Base-by-base conservation (phyloP, 1,140 invertebrate species). In the Brachionus rotundiformis region DNA sequence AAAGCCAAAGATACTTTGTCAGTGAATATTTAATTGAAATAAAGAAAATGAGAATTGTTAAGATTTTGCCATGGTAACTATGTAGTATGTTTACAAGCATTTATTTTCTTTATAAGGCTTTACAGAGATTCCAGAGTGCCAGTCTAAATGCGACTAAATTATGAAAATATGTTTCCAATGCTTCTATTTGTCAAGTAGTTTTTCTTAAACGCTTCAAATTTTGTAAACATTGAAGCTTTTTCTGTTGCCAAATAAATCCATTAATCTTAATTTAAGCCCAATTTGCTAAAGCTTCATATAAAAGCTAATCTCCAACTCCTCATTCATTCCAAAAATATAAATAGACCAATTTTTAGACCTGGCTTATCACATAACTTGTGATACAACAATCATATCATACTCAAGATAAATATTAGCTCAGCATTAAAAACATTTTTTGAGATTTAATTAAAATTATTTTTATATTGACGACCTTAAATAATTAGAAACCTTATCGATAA, bases 11-110 rank as follows among this genome's bases (percentile, higher is more conserved):
- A 68, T 68, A 68, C 29, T 68, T 68, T 33, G 47, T 54, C 47
- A 36, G 19, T 68, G 63, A 68, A 68, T 68, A 68, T 36, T 68
- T 68, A 68, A 68, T 68, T 68, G 33, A 68, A 68, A 68, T 68
- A 19, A 7, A 54, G 47, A 54, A 54, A 54, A 54, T 54, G 47
- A 54, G 47, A 54, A 54, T 19, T 23, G 47, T 16, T 54, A 54
- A 25, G 47, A 54, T 54, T 41, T 54, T 54, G 47, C 47, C 47
- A 54, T 54, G 47, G 47, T 54, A 7, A 54, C 47, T 16, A 25
- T 19, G 7, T 7, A 54, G 47, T 54, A n/a, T 23, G 47, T 54
- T 54, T 54, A 54, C 47, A 54, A 54, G 47, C 47, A 19, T 54
- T 54, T 54, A 54, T 49, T 16, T 49, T 49, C 11, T n/a, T 39